Evolutionary conservation across 2,113 vertebrate genomes (phyloP).

Genomic region (Cranoglanis bouderius): DNA sequence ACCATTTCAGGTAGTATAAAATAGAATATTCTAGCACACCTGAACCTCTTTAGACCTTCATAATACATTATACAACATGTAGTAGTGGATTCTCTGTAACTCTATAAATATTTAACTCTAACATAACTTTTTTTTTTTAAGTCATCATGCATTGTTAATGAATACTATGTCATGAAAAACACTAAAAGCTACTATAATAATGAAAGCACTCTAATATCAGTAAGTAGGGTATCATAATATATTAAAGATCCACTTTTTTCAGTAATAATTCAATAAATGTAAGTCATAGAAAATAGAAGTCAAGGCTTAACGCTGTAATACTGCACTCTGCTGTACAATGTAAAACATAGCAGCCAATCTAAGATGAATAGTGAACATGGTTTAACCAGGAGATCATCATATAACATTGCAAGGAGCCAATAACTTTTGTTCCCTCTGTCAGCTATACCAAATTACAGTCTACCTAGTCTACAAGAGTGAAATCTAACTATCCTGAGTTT

Average conservation of each 20-base stretch:
- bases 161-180: not conserved
- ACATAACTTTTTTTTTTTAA: constrained; percentile 13
- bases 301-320: constrained; percentile 40
- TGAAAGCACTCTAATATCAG: not conserved
- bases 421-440: constrained; percentile 6
- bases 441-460: not conserved
- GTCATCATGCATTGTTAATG: constrained; percentile 18
- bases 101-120: constrained; percentile 14
- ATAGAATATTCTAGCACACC: not conserved
- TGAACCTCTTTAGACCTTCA: not conserved
- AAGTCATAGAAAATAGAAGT: constrained; percentile 6
- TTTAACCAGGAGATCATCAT: not conserved
- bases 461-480: not conserved
- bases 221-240: constrained; percentile 11
- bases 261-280: constrained; percentile 10
- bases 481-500: not conserved
- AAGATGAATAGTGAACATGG: not conserved
- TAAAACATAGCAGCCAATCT: constrained; percentile 31
- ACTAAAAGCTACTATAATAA: not conserved
- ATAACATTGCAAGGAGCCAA: not conserved
- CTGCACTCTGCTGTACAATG: constrained; percentile 52
- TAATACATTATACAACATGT: not conserved
- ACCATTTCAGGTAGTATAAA: not conserved
- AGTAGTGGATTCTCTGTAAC: not conserved
- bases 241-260: constrained; percentile 21